Percentiles rank a stretch among this genome's conserved stretches.
phyloP scores from a whole-genome alignment of 2,888 invertebrate species.

The Linnaemya vulpina region DNA sequence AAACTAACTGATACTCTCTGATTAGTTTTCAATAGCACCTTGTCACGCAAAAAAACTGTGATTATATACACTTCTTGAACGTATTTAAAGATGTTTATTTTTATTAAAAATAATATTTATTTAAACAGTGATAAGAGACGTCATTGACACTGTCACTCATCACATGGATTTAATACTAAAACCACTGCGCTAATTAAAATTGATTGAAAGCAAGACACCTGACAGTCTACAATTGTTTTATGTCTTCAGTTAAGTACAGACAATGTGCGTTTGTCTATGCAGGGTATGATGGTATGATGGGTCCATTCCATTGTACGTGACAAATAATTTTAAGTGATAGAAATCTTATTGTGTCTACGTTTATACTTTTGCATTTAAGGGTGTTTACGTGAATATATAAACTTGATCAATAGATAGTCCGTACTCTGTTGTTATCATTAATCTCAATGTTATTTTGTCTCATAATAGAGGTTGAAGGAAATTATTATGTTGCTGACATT shows the following conservation, averaged over 20 bases:
- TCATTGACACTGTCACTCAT: constrained; percentile 35
- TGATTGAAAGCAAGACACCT: not conserved
- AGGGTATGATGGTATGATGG: not conserved
- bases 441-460: not conserved
- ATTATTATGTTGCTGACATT: too few species aligned
- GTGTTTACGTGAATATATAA: not conserved
- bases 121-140: constrained; percentile 17
- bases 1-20: too few species aligned
- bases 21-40: too few species aligned
- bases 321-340: constrained; percentile 31
- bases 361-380: not conserved
- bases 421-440: not conserved
- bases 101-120: constrained; percentile 4
- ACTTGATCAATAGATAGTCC: not conserved
- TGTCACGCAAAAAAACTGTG: too few species aligned
- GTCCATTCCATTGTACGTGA: constrained; percentile 36
- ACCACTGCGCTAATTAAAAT: constrained; percentile 46
- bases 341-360: constrained; percentile 38
- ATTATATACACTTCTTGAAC: not conserved
- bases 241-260: not conserved
- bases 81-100: not conserved
- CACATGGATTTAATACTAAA: not conserved
- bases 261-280: not conserved
- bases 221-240: not conserved
- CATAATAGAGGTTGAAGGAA: too few species aligned